Percentiles rank a stretch among this genome's conserved stretches.
Evolutionary conservation across 2,797 vertebrate species (phyloP).

Genomic region (Fistularia tabacaria): DNA sequence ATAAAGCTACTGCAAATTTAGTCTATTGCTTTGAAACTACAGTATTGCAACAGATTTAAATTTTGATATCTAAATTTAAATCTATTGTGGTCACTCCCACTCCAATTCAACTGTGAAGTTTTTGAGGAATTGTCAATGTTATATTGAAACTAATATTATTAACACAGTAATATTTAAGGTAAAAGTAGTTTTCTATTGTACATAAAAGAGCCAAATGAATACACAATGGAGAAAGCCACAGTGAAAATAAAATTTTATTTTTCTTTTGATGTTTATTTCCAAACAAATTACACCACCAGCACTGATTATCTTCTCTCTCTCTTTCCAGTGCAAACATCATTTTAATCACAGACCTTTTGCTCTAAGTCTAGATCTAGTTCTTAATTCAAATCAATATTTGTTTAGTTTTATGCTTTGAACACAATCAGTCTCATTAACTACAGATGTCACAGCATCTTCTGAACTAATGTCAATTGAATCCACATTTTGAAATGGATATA

Average conservation of each 20-base stretch:
- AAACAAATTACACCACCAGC: slow-evolving; percentile 14
- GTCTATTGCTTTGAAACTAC: slow-evolving; percentile 5
- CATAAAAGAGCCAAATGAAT: no score
- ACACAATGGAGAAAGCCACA: no score
- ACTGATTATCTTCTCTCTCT: slow-evolving; percentile 23
- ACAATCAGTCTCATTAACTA: slow-evolving; percentile 25
- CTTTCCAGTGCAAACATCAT: slow-evolving; percentile 1
- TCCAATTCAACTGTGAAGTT: slow-evolving; percentile 17
- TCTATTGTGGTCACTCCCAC: slow-evolving; percentile 31
- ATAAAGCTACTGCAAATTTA: no score
- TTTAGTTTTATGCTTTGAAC: slow-evolving; percentile 25
- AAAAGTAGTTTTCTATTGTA: no score
- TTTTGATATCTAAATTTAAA: slow-evolving; percentile 38
- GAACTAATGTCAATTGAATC: neutral
- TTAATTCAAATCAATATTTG: slow-evolving; percentile 31
- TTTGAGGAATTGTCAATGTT: no score
- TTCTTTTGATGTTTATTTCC: neutral
- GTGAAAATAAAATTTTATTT: no score
- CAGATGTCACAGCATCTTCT: slow-evolving; percentile 1
- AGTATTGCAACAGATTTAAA: slow-evolving; percentile 9
- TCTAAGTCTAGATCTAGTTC: slow-evolving; percentile 32
- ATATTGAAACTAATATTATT: no score
- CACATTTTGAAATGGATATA: no score
- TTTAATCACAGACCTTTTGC: slow-evolving; percentile 32
- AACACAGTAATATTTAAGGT: no score